Conservation (phyloP, 2,888 invertebrate genomes). For the Halictus ligatus region DNA sequence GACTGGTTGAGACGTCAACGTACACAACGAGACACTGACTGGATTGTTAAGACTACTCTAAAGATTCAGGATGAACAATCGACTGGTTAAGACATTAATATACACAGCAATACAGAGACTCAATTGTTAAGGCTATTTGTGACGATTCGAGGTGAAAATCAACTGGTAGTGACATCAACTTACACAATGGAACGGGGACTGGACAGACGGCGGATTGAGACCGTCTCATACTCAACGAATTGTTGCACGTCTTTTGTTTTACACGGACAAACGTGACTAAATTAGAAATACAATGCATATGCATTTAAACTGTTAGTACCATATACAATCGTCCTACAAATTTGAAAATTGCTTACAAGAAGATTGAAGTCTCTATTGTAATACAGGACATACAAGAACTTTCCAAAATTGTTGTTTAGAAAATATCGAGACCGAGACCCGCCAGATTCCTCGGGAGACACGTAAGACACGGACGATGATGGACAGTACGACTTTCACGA, state of each 20-base stretch:
- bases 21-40: background rate
- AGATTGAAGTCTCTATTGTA: background rate
- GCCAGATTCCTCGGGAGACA: background rate
- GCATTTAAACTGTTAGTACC: background rate
- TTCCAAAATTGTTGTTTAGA: background rate
- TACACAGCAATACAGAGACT: too few species aligned
- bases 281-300: background rate
- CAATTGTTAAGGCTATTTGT: background rate
- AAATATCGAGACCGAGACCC: background rate
- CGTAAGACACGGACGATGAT: background rate
- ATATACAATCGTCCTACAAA: background rate
- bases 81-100: too few species aligned
- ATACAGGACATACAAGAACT: background rate
- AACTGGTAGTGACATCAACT: too few species aligned
- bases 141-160: background rate
- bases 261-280: background rate
- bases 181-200: too few species aligned
- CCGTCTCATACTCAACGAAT: background rate
- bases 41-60: too few species aligned
- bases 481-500: slow-evolving; percentile 3
- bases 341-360: background rate
- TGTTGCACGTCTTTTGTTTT: too few species aligned
- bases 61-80: background rate
- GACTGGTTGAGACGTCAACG: background rate
- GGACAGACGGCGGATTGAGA: too few species aligned